Conservation (phyloP, 1,140 invertebrate genomes). For the Harlomillsia oculata region DNA sequence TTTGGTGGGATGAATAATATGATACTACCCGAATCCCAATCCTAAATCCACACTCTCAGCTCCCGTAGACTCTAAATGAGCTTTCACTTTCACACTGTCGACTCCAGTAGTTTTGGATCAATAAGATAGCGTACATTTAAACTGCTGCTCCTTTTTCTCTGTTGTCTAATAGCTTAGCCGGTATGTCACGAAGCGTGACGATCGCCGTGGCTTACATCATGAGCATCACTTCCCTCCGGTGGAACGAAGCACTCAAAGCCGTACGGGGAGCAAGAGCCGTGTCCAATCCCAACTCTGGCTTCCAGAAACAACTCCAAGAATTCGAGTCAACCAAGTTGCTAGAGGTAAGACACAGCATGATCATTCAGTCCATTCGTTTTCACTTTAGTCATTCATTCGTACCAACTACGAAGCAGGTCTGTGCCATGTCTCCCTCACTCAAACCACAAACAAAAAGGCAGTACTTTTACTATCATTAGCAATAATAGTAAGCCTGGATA, state of each 20-base stretch:
- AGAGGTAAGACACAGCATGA: conserved; percentile 51
- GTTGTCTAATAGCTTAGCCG: conserved; percentile 82
- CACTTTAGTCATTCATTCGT: neutral
- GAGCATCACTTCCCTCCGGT: conserved; percentile 79
- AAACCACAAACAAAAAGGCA: no score
- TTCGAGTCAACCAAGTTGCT: conserved; percentile 72
- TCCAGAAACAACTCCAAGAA: conserved; percentile 84
- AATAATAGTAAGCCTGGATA: no score
- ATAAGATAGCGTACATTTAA: no score
- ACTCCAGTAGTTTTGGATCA: no score
- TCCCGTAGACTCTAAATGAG: no score
- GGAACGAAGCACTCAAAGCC: conserved; percentile 86
- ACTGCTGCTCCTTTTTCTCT: no score
- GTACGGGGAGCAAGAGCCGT: conserved; percentile 78
- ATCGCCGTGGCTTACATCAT: conserved; percentile 90
- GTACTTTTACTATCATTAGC: no score
- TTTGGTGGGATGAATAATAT: no score
- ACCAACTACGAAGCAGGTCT: neutral
- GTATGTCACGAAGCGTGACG: conserved; percentile 91
- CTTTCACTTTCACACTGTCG: no score
- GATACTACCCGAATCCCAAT: no score
- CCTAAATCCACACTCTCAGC: no score
- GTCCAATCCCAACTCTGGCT: conserved; percentile 91
- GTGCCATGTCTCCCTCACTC: no score
- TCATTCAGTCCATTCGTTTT: neutral